These are phyloP conservation scores for Siniperca scherzeri DNA, from an alignment of 2,797 vertebrate genomes.

Conservation along the genomic window DNA sequence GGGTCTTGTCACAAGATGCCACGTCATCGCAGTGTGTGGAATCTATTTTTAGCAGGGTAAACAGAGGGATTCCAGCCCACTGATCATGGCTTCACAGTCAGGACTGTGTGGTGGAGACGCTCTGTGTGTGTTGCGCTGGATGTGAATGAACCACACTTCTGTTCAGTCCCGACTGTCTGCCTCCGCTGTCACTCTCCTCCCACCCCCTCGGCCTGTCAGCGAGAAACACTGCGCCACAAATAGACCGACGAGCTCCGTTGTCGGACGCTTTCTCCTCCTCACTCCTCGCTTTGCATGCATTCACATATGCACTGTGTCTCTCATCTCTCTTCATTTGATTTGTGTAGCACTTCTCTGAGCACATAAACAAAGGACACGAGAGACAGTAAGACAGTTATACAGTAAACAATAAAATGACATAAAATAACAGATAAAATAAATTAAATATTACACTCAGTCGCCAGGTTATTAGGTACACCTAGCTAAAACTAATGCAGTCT, in stretches of 20 bases:
- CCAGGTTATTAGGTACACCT: too few relatives aligned
- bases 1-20: conserved; percentile 68
- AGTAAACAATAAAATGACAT: neutral
- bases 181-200: neutral
- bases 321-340: neutral
- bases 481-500: neutral
- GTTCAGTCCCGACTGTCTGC: conserved; percentile 28
- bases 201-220: conserved; percentile 18
- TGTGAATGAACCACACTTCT: conserved; percentile 50
- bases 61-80: conserved; percentile 81
- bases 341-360: too few relatives aligned
- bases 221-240: conserved; percentile 42
- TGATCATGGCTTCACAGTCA: conserved; percentile 59
- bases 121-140: conserved; percentile 10
- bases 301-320: neutral
- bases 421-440: too few relatives aligned
- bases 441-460: too few relatives aligned
- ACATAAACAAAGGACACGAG: too few relatives aligned
- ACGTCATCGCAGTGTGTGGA: conserved; percentile 77
- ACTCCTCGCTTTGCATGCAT: conserved; percentile 19
- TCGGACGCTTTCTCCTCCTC: conserved; percentile 17
- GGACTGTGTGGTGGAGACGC: conserved; percentile 31
- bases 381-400: too few relatives aligned
- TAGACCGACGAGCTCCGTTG: conserved; percentile 18
- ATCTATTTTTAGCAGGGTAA: conserved; percentile 83